A percentile compares a stretch with the other conserved stretches of the same genome.
Evolutionary conservation across 1,140 invertebrate genomes (phyloP).

Genomic region (Sitophilus oryzae): DNA sequence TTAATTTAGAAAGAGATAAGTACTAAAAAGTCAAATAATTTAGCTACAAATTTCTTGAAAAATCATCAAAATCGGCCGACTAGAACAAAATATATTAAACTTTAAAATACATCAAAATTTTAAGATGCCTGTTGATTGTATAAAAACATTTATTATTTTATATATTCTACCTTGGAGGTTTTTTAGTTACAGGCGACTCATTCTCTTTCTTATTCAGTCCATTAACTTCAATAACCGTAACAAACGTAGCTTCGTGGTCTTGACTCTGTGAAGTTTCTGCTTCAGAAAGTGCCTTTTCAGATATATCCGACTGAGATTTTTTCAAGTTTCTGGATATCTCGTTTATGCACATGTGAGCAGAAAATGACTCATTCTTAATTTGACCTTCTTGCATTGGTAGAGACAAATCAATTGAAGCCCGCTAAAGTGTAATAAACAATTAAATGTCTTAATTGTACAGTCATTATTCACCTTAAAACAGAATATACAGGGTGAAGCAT

Average conservation of each 20-base stretch:
- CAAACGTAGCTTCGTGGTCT: conserved; percentile 65
- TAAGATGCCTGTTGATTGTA: no score
- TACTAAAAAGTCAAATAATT: no score
- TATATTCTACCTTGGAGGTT: conserved; percentile 41
- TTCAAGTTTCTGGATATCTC: conserved; percentile 56
- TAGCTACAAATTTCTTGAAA: no score
- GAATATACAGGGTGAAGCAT: no score
- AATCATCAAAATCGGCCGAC: no score
- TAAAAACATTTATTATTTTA: not conserved
- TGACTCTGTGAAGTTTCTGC: conserved; percentile 41
- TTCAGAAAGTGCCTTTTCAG: conserved; percentile 44
- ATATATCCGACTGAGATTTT: conserved; percentile 36
- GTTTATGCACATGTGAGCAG: conserved; percentile 59
- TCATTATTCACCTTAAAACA: no score
- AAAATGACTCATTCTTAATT: conserved; percentile 43
- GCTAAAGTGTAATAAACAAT: no score
- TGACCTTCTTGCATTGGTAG: conserved; percentile 39
- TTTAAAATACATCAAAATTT: no score
- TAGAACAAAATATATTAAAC: no score
- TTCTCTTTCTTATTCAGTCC: conserved; percentile 49
- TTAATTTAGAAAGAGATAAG: no score
- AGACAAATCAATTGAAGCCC: conserved; percentile 23
- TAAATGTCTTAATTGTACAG: no score
- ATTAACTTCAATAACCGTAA: conserved; percentile 85
- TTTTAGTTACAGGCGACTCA: conserved; percentile 28